Conservation (phyloP, 2,888 invertebrate species). For the Rambutsinella grinnellia region DNA sequence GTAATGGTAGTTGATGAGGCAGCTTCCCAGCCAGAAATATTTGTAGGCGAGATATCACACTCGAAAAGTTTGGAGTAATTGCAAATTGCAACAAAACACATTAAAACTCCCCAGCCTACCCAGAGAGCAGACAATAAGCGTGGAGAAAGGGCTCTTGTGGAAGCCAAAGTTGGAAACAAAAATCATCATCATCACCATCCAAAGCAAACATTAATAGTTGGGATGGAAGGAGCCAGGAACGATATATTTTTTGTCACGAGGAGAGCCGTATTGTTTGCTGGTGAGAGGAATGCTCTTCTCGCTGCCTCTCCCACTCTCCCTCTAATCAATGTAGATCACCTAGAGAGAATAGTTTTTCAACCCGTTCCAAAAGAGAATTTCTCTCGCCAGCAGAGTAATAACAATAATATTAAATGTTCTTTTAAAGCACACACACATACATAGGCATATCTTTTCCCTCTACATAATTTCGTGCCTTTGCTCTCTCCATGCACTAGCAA, state of each 20-base stretch:
- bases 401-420: constrained; percentile 45
- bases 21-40: no score
- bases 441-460: no score
- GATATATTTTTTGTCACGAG: background rate
- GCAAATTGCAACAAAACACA: background rate
- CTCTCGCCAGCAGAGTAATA: constrained; percentile 11
- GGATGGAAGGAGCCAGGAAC: no score
- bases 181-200: no score
- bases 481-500: background rate
- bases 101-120: background rate
- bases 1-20: no score
- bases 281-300: background rate
- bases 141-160: no score
- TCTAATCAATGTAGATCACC: background rate
- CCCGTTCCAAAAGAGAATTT: background rate
- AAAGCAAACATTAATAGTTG: no score
- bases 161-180: no score
- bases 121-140: no score
- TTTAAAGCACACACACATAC: constrained; percentile 16
- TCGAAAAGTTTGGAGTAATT: background rate
- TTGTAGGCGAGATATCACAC: background rate
- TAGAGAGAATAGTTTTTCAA: background rate
- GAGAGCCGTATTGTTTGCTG: background rate
- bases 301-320: background rate
- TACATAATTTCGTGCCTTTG: no score